Conservation (phyloP, 2,113 vertebrate species). For the Platichthys flesus region DNA sequence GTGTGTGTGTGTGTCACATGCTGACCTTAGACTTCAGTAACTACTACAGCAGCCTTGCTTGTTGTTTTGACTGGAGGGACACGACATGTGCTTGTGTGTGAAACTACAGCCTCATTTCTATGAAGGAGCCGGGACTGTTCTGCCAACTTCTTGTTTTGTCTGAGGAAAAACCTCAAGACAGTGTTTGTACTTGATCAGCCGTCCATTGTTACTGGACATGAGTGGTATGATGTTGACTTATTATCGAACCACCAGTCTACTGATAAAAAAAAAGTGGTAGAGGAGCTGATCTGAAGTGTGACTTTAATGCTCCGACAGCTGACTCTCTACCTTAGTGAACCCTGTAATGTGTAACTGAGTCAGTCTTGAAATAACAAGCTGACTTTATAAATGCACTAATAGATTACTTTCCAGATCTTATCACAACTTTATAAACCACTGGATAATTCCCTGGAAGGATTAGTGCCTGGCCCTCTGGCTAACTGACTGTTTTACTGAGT, state of each 20-base stretch:
- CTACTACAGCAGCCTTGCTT: constrained; percentile 44
- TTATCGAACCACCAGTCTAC: constrained; percentile 19
- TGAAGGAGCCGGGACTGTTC: constrained; percentile 45
- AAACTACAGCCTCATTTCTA: constrained; percentile 37
- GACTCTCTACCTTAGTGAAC: constrained; percentile 2
- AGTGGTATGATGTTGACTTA: constrained; percentile 55
- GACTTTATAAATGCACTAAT: neutral
- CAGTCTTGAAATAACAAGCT: neutral
- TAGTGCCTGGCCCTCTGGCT: neutral
- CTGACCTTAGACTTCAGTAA: constrained; percentile 31
- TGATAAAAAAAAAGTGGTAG: constrained; percentile 27
- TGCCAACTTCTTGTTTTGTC: constrained; percentile 72
- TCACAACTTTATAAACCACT: neutral
- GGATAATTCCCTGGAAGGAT: neutral
- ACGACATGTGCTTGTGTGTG: constrained; percentile 40
- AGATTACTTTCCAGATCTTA: neutral
- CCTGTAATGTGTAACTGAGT: constrained; percentile 1
- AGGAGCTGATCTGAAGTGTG: constrained; percentile 10
- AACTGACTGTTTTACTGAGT: neutral
- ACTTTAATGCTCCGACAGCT: neutral
- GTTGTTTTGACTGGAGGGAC: constrained; percentile 64
- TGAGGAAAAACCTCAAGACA: constrained; percentile 48
- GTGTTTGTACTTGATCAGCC: constrained; percentile 53
- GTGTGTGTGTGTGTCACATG: constrained; percentile 51
- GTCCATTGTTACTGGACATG: constrained; percentile 56